Conservation (phyloP, 2,888 invertebrate genomes). For the Heteromyza rotundicornis region DNA sequence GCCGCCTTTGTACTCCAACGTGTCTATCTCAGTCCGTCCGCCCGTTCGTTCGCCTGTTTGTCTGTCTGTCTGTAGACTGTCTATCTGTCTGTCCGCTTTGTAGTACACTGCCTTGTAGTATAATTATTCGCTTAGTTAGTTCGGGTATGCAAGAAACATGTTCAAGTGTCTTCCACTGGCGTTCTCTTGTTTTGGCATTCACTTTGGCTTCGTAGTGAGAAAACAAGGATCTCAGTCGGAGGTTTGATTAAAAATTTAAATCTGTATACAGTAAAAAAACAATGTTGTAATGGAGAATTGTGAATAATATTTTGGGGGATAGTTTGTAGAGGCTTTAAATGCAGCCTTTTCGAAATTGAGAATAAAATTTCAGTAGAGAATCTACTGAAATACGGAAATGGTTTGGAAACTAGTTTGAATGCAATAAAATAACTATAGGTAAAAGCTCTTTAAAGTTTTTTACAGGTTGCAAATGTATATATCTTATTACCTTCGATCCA, state of each 20-base stretch:
- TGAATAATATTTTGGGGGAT: no score
- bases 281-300: no score
- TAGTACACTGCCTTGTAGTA: constrained; percentile 15
- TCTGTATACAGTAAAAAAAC: no score
- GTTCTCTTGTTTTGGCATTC: background rate
- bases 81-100: background rate
- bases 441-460: no score
- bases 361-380: no score
- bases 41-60: background rate
- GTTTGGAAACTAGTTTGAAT: no score
- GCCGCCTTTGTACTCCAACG: background rate
- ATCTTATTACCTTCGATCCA: no score
- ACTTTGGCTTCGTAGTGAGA: background rate
- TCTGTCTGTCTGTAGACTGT: background rate
- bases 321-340: no score
- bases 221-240: background rate
- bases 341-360: no score
- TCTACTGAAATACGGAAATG: no score
- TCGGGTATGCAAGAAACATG: constrained; percentile 33
- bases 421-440: no score
- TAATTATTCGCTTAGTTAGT: constrained; percentile 34
- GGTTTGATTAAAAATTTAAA: background rate
- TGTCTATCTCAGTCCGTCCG: background rate
- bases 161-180: constrained; percentile 26
- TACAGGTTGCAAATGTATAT: no score